Conservation (phyloP, 1,140 invertebrate genomes). For the Cotesia glomerata region DNA sequence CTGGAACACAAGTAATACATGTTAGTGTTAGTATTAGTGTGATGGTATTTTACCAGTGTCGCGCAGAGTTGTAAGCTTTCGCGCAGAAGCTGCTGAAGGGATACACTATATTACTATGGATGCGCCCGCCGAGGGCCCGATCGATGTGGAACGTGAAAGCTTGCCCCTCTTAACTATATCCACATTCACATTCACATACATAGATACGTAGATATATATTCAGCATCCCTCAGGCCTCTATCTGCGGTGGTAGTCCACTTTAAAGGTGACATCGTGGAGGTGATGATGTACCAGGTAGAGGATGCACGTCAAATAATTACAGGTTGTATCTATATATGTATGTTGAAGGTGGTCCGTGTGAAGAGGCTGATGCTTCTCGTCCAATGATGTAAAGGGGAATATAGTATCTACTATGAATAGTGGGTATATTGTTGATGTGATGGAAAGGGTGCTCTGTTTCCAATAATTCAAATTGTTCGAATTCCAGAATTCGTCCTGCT, state of each 20-base stretch:
- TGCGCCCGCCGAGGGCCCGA: neutral
- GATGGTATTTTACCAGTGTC: neutral
- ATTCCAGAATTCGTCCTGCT: constrained; percentile 15
- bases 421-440: neutral
- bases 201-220: neutral
- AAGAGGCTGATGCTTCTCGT: neutral
- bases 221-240: neutral
- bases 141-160: constrained; percentile 14
- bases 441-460: constrained; percentile 5
- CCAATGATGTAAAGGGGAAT: neutral
- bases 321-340: neutral
- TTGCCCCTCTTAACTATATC: neutral
- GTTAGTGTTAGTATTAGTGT: too few species aligned
- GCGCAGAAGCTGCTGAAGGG: neutral
- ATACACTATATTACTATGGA: constrained; percentile 5
- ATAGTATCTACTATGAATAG: neutral
- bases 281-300: neutral
- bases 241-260: neutral
- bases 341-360: neutral
- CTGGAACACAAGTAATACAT: too few species aligned
- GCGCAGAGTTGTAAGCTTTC: neutral
- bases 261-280: neutral
- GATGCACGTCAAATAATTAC: neutral
- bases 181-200: neutral
- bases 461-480: constrained; percentile 17